These are phyloP conservation scores for Glaucopsyche alexis DNA, from an alignment of 2,888 invertebrate species.

Conservation along the genomic window DNA sequence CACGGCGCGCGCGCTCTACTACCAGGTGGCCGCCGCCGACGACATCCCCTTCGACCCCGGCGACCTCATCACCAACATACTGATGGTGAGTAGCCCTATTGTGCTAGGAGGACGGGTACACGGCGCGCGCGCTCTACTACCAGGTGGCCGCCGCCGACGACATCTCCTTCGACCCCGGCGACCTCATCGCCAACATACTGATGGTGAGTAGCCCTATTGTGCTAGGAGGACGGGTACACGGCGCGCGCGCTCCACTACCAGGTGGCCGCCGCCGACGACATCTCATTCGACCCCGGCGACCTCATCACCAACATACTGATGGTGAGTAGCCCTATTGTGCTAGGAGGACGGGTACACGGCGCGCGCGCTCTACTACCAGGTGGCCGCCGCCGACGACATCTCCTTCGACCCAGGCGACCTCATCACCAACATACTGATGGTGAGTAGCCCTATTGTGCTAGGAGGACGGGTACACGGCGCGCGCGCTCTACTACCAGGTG, in stretches of 20 bases:
- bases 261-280: slow-evolving; percentile 95
- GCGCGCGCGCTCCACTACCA: slow-evolving; percentile 93
- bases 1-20: slow-evolving; percentile 90
- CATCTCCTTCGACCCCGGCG: slow-evolving; percentile 96
- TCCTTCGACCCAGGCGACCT: slow-evolving; percentile 96
- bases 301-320: slow-evolving; percentile 95
- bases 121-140: slow-evolving; percentile 91
- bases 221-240: slow-evolving; percentile 81
- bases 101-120: slow-evolving; percentile 82
- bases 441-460: too few relatives aligned
- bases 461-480: too few relatives aligned
- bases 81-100: slow-evolving; percentile 84
- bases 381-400: slow-evolving; percentile 93
- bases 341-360: too few relatives aligned
- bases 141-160: slow-evolving; percentile 96
- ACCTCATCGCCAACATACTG: slow-evolving; percentile 94
- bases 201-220: slow-evolving; percentile 83
- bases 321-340: slow-evolving; percentile 80
- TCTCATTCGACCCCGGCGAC: slow-evolving; percentile 96
- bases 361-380: neutral
- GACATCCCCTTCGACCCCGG: slow-evolving; percentile 97
- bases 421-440: slow-evolving; percentile 96
- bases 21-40: slow-evolving; percentile 94
- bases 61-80: slow-evolving; percentile 94
- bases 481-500: neutral